Conservation (phyloP, 1,140 invertebrate species). For the Tetramorium alpestre region DNA sequence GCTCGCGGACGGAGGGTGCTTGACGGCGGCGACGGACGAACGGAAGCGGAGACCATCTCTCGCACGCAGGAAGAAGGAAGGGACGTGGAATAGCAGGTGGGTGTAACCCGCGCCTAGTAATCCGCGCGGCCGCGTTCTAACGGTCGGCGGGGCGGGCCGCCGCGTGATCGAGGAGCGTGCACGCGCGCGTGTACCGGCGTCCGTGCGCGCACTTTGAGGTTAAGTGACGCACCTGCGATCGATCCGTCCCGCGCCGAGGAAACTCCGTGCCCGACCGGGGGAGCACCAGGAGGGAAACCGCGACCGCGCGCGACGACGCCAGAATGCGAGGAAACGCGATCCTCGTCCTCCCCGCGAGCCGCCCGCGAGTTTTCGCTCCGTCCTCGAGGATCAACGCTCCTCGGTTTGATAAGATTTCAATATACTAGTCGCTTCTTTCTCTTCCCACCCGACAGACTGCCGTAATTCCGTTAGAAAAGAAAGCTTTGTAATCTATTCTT, state of each 20-base stretch:
- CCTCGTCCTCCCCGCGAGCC: too few species aligned
- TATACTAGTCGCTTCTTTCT: too few species aligned
- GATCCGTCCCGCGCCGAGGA: conserved; percentile 49
- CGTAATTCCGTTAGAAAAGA: too few species aligned
- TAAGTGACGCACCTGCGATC: conserved; percentile 71
- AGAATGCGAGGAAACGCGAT: too few species aligned
- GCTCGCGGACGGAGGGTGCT: neutral
- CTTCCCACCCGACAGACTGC: too few species aligned
- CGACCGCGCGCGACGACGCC: too few species aligned
- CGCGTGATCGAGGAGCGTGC: conserved; percentile 3
- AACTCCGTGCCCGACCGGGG: too few species aligned
- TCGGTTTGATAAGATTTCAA: too few species aligned
- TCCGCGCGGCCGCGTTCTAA: neutral
- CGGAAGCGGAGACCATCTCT: neutral
- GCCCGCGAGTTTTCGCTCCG: too few species aligned
- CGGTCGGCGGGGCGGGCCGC: neutral
- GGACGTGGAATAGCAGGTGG: conserved; percentile 71
- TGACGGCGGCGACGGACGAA: neutral
- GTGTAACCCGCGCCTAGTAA: conserved; percentile 57
- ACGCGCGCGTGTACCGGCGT: conserved; percentile 59
- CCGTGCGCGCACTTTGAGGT: conserved; percentile 71
- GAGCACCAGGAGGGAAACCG: too few species aligned
- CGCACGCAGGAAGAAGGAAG: neutral
- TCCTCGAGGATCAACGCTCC: too few species aligned
- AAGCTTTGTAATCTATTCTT: too few species aligned